Percentiles rank a stretch among this genome's conserved stretches.
Conservation (phyloP, 2,888 invertebrate species). For the Megaustenia siamemsis region DNA sequence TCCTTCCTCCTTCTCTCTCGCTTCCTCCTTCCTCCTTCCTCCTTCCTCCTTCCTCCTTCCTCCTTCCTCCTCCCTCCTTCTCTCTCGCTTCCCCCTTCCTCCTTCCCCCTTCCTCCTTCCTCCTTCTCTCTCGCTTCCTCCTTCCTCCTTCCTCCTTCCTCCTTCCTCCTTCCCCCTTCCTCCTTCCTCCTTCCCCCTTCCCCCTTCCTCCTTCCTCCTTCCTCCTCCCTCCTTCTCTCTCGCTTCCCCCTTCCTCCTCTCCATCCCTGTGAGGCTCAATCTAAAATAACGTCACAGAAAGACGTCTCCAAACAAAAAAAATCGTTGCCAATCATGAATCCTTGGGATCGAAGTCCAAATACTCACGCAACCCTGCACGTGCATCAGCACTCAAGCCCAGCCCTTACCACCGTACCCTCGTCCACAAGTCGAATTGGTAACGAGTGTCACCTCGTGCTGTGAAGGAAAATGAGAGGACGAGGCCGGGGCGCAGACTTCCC, state of each 20-base stretch:
- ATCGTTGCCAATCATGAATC: neutral
- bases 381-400: neutral
- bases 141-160: neutral
- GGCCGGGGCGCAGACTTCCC: no score
- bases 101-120: neutral
- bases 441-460: no score
- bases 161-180: neutral
- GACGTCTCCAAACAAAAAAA: neutral
- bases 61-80: constrained; percentile 6
- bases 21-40: neutral
- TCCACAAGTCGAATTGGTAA: no score
- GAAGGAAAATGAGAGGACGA: neutral
- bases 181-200: neutral
- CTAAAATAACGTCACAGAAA: neutral
- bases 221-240: neutral
- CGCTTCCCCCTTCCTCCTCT: neutral
- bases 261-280: neutral
- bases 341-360: neutral
- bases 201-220: neutral
- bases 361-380: neutral
- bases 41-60: constrained; percentile 5
- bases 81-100: no score
- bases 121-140: neutral
- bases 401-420: neutral
- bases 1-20: neutral